Evolutionary conservation across 2,888 invertebrate genomes (phyloP).

Genomic region (Drosophila paranaensis): DNA sequence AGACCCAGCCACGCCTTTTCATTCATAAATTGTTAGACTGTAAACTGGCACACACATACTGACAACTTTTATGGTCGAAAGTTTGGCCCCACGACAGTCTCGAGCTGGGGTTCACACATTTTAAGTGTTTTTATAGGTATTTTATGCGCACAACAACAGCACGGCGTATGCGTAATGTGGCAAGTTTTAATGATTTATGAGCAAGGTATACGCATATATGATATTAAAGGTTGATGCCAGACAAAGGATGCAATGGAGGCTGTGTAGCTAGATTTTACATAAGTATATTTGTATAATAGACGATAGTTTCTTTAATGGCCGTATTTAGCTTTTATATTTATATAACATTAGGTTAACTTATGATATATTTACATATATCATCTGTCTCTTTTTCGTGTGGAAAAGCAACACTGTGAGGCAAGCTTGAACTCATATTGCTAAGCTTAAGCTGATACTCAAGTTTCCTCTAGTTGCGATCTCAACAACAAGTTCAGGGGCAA

Average conservation of each 20-base stretch:
- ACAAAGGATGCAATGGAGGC: too few species aligned
- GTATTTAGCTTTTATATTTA: too few species aligned
- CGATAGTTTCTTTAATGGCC: too few species aligned
- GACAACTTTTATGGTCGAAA: conserved; percentile 62
- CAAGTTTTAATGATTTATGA: conserved; percentile 68
- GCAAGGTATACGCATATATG: conserved; percentile 36
- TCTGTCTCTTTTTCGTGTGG: too few species aligned
- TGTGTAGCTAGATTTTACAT: too few species aligned
- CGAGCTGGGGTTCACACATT: conserved; percentile 56
- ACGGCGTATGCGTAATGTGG: conserved; percentile 68
- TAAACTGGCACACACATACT: conserved; percentile 38
- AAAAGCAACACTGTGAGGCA: neutral
- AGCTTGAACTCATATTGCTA: neutral
- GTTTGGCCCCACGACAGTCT: conserved; percentile 50
- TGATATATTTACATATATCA: too few species aligned
- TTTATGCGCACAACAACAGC: conserved; percentile 59
- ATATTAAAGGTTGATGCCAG: neutral
- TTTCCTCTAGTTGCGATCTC: neutral
- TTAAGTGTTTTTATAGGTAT: conserved; percentile 71
- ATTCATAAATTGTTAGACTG: conserved; percentile 47
- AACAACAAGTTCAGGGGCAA: conserved; percentile 14
- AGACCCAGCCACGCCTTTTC: conserved; percentile 45
- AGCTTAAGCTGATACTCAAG: neutral
- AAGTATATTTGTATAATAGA: too few species aligned
- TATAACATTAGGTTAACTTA: too few species aligned